A percentile compares a stretch with the other conserved stretches of the same genome.
Evolutionary conservation across 2,888 invertebrate genomes (phyloP).

Genomic region (Phyto melanocephala): DNA sequence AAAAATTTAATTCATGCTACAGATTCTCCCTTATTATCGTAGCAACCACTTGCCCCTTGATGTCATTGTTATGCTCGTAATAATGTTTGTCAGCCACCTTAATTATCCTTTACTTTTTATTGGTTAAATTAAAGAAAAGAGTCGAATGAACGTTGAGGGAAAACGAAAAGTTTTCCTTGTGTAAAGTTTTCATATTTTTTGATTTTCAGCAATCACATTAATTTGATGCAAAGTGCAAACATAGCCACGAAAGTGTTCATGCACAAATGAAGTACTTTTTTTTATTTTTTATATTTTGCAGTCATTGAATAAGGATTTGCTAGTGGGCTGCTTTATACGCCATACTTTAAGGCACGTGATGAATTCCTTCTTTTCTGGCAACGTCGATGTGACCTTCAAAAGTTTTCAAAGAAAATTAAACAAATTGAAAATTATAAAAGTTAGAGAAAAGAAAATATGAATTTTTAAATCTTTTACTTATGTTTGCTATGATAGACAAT

Average conservation of each 20-base stretch:
- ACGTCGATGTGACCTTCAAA: neutral
- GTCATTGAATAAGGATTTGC: too few relatives aligned
- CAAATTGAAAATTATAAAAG: too few relatives aligned
- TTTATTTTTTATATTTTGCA: too few relatives aligned
- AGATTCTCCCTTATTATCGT: neutral
- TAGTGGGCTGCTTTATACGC: neutral
- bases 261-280: conserved; percentile 42
- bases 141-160: conserved; percentile 3
- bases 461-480: too few relatives aligned
- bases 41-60: neutral
- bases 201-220: conserved; percentile 31
- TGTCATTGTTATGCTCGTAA: neutral
- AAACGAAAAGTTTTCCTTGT: conserved; percentile 10
- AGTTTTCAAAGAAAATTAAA: neutral
- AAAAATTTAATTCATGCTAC: conserved; percentile 13
- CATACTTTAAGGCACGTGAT: neutral
- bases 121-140: conserved; percentile 24
- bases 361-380: too few relatives aligned
- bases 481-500: too few relatives aligned
- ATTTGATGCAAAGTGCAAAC: conserved; percentile 53
- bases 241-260: conserved; percentile 45
- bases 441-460: too few relatives aligned
- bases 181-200: neutral
- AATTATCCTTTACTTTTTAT: conserved; percentile 44
- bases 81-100: conserved; percentile 27